Evolutionary conservation across 1,140 invertebrate genomes (phyloP).

Genomic region (Drosophila mauritiana): DNA sequence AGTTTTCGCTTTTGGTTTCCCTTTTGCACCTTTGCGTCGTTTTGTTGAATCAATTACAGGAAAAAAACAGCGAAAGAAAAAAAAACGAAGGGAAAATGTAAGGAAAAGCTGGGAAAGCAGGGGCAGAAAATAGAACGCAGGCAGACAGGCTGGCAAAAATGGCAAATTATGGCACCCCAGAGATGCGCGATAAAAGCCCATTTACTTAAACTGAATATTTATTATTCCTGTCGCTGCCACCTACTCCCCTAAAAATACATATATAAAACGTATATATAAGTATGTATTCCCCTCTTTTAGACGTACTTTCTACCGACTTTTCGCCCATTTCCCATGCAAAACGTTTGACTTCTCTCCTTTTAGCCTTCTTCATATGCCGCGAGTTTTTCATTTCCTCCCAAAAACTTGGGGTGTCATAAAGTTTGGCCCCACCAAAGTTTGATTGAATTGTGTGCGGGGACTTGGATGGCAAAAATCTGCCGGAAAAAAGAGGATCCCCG

Average conservation of each 20-base stretch:
- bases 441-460: conserved; percentile 68
- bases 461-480: conserved; percentile 1
- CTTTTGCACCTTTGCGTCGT: conserved; percentile 58
- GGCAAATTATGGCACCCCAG: conserved; percentile 82
- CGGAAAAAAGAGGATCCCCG: neutral
- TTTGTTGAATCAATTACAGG: conserved; percentile 82
- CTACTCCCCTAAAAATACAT: conserved; percentile 11
- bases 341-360: conserved; percentile 53
- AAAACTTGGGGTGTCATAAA: conserved; percentile 63
- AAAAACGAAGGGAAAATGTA: conserved; percentile 17
- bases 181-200: conserved; percentile 82
- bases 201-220: conserved; percentile 83
- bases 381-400: conserved; percentile 66
- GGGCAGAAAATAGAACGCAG: conserved; percentile 46
- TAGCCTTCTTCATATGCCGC: conserved; percentile 56
- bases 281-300: neutral
- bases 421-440: conserved; percentile 61
- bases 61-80: conserved; percentile 10
- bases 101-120: conserved; percentile 11
- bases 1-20: conserved; percentile 59
- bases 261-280: neutral
- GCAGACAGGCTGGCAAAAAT: conserved; percentile 76
- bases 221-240: conserved; percentile 78
- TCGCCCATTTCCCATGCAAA: conserved; percentile 75
- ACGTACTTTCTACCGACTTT: conserved; percentile 53